Base-by-base conservation (phyloP, 2,888 invertebrate species). In the Scaptomyza caliginosa region DNA sequence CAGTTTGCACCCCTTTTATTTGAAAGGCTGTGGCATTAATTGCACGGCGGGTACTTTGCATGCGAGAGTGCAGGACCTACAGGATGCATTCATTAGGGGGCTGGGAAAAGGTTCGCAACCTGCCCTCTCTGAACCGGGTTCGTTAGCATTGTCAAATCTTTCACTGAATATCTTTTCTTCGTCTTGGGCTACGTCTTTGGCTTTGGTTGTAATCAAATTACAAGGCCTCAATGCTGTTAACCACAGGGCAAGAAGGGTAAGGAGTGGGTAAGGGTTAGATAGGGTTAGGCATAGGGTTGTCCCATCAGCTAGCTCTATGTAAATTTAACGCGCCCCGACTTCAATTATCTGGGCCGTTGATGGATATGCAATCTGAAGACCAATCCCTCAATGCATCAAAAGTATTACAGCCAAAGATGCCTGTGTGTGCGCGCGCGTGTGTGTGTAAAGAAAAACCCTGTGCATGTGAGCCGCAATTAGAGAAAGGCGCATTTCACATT, bases 181-280 rank as follows among this genome's bases (percentile, higher is more conserved):
- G 17, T 66, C 56, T 57, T 69, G 13, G 24, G 10, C 0, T 42
- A 1, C 16, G 43, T 42, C 17, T 71, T 81, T 62, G 66, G 69
- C 77, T 45, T 73, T 71, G 40, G 64, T 19, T 60, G 81, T 81
- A 86, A 81, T 81, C 81, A 86, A 81, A 81, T 81, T 81, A 81
- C 81, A 74, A 57, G 79, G 82, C 58, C 34, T 58, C 69, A 77
- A 63, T 77, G 67, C 59, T 45, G 4, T 36, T 43, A 75, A 75
- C 84, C 84, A 62, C 86, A 80, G 74, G 74, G 48, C 34, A 43
- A 43, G 56, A 34, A 51, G 69, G 83, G 62, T 23, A 49, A 34
- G 48, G 42, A 16, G 43, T 36, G 39, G 39, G 10, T 42, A 34
- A 54, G 59, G 40, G 3, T 50, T 19, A 34, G 51, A 34, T 42